Base-by-base conservation (phyloP, 2,888 invertebrate species). In the Cecidostiba fungosa region DNA sequence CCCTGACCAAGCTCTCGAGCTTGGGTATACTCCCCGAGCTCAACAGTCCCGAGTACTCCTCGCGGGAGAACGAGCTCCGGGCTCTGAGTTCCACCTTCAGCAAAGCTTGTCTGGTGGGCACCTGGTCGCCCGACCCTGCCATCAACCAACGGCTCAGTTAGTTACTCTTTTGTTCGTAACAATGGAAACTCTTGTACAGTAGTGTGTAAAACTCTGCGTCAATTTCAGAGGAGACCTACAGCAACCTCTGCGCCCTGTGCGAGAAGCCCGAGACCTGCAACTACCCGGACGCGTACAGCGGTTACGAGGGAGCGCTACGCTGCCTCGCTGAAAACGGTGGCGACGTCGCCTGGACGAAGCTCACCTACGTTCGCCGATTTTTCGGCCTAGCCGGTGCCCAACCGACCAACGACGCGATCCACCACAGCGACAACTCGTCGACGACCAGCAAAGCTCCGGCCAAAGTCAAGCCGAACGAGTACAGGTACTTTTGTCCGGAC, bases 261-360 rank as follows among this genome's bases (percentile, higher is more conserved):
- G 96, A 97, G 91, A 95, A 97, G 88, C 97, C 97, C 0, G 95
- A 95, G 10, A 94, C 95, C 89, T 97, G 97, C 90, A 95, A 97
- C 92, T 97, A 97, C 88, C 97, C 97, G 0, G 98, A 98, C 92
- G 95, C 95, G 78, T 97, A 95, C 93, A 97, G 97, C 26, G 98
- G 98, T 1, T 98, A 98, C 92, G 97, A 97, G 87, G 98, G 98
- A 0, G 97, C 98, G 0, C 94, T 98, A 73, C 94, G 96, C 39
- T 98, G 98, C 92, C 94, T 98, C 86, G 96, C 96, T 1, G 96
- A 96, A 89, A 96, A 97, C 88, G 96, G 96, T 2, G 98, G 98
- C 0, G 96, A 98, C 89, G 96, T 98, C 3, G 98, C 98, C 19
- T 98, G 97, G 94, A 97, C 97, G 19, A 97, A 97, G 92, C 96